Conservation (phyloP, 2,113 vertebrate species). For the Tupaia tana region DNA sequence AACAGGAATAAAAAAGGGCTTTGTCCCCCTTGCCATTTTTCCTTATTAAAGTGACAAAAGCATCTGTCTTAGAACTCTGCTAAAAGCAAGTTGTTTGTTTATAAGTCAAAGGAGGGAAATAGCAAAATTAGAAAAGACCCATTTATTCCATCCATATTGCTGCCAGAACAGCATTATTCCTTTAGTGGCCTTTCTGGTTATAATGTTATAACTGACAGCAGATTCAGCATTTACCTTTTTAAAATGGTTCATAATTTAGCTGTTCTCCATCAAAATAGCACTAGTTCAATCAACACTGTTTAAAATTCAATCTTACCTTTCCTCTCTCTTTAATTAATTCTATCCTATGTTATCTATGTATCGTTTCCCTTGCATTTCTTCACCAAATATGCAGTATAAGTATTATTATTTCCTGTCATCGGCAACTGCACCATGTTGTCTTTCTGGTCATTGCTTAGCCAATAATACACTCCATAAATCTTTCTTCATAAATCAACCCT, state of each 20-base stretch:
- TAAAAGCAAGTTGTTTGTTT: constrained; percentile 56
- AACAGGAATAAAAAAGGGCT: constrained; percentile 9
- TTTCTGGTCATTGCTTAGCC: not conserved
- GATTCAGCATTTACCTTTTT: not conserved
- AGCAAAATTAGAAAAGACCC: not conserved
- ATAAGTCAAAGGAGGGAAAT: constrained; percentile 61
- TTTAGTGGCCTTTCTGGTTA: not conserved
- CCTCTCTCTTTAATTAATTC: not conserved
- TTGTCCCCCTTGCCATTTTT: not conserved
- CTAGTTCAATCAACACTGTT: not conserved
- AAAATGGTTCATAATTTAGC: not conserved
- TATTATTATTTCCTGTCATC: not conserved
- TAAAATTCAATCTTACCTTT: constrained; percentile 29
- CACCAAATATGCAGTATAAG: not conserved
- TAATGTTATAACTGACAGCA: not conserved
- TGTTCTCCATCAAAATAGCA: not conserved
- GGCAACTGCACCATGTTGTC: not conserved
- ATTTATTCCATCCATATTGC: not conserved
- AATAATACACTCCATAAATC: constrained; percentile 13
- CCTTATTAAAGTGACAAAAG: constrained; percentile 59
- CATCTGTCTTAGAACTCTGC: constrained; percentile 21
- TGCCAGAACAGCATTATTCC: not conserved
- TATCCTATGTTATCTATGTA: not conserved
- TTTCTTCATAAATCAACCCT: constrained; percentile 58
- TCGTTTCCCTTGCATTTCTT: not conserved